Conservation (phyloP, 1,140 invertebrate genomes). For the Panagrolaimus sp. region DNA sequence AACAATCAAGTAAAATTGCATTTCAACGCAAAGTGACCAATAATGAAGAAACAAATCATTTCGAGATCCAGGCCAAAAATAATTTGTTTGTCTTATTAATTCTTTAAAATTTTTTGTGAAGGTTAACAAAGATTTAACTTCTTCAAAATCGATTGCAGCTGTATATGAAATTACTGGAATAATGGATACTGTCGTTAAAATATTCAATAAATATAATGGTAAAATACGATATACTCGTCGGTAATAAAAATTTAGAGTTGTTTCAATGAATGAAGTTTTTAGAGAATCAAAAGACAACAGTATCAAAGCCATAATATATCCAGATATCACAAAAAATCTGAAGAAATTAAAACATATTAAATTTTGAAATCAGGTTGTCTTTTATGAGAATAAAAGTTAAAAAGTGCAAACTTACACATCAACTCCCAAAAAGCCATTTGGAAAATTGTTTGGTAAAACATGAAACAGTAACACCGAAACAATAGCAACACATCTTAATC, state of each 20-base stretch:
- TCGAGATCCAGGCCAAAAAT: background rate
- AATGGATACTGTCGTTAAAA: background rate
- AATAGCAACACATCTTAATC: background rate
- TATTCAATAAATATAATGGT: background rate
- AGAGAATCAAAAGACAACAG: background rate
- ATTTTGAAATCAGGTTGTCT: no score
- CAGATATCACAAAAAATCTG: background rate
- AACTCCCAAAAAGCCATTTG: slow-evolving; percentile 11
- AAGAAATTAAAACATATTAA: background rate
- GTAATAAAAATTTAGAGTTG: background rate
- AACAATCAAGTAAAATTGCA: slow-evolving; percentile 8
- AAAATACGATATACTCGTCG: background rate
- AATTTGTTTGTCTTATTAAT: background rate
- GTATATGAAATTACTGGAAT: background rate
- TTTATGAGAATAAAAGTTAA: background rate
- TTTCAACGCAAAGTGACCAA: background rate
- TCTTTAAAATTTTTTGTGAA: background rate
- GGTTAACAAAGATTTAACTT: background rate
- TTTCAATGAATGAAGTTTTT: background rate
- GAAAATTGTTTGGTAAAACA: background rate
- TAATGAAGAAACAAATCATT: background rate
- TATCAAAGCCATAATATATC: background rate
- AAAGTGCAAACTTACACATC: slow-evolving; percentile 9
- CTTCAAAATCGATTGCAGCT: background rate
- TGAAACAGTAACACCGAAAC: slow-evolving; percentile 7